A percentile compares a stretch with the other conserved stretches of the same genome.
Conservation (phyloP, 2,888 invertebrate genomes). For the Drosophila macrospina region DNA sequence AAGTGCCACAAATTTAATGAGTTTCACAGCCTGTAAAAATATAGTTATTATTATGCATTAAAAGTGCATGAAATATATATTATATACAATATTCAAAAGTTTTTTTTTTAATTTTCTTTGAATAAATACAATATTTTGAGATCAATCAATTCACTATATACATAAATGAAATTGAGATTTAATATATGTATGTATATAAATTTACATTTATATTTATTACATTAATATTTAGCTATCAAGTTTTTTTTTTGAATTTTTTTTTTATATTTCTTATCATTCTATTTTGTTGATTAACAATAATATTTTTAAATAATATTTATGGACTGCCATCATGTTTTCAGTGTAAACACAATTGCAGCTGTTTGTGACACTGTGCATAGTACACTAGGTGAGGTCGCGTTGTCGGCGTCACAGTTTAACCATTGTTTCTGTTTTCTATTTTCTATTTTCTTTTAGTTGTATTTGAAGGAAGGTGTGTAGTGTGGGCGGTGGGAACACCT, state of each 20-base stretch:
- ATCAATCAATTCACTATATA: too few species aligned
- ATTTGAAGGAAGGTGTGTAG: conserved; percentile 1
- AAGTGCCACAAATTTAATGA: conserved; percentile 11
- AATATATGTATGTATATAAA: too few species aligned
- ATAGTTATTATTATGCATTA: neutral
- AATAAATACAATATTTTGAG: neutral
- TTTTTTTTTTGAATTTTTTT: too few species aligned
- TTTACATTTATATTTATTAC: too few species aligned
- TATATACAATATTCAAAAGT: neutral
- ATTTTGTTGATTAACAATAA: neutral
- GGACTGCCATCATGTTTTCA: neutral
- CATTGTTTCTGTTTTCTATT: conserved; percentile 5
- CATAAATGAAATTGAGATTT: too few species aligned
- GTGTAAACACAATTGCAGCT: neutral
- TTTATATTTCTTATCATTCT: too few species aligned
- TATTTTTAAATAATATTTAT: neutral
- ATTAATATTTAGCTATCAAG: too few species aligned
- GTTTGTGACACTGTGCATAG: conserved; percentile 18
- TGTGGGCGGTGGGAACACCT: conserved; percentile 29
- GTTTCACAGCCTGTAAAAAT: neutral
- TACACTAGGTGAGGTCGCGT: conserved; percentile 19
- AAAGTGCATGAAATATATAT: neutral
- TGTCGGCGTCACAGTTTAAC: conserved; percentile 8
- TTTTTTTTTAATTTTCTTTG: neutral
- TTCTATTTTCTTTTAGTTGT: neutral